Conservation (phyloP, 2,888 invertebrate species). For the Tribolium freemani region DNA sequence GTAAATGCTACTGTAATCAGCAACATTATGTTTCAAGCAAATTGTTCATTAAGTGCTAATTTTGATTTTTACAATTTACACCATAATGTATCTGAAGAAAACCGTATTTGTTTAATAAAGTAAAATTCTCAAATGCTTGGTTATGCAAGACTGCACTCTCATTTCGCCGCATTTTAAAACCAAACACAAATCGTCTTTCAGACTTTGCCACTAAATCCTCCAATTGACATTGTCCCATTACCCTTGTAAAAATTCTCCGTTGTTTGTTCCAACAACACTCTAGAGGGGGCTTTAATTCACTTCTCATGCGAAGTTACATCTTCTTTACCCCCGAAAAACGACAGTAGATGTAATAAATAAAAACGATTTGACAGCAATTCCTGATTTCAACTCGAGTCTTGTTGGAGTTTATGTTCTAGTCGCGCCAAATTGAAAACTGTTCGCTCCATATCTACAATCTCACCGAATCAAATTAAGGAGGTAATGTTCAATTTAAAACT, state of each 20-base stretch:
- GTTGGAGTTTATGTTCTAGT: slow-evolving; percentile 1
- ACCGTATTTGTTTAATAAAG: neutral
- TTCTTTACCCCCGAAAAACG: neutral
- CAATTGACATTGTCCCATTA: slow-evolving; percentile 3
- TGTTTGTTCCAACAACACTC: slow-evolving; percentile 13
- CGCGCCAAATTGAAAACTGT: slow-evolving; percentile 19
- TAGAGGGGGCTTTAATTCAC: slow-evolving; percentile 5
- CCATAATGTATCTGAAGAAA: too few relatives aligned
- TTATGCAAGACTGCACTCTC: neutral
- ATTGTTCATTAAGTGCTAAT: too few relatives aligned
- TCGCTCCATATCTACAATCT: slow-evolving; percentile 13
- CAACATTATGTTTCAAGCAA: too few relatives aligned
- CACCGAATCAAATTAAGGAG: slow-evolving; percentile 23
- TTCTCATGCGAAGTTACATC: neutral
- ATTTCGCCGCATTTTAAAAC: slow-evolving; percentile 1
- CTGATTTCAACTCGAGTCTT: slow-evolving; percentile 2
- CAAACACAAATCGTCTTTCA: slow-evolving; percentile 23
- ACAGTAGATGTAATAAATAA: slow-evolving; percentile 6
- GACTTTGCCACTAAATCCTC: slow-evolving; percentile 13
- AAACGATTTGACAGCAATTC: slow-evolving; percentile 17
- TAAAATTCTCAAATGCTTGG: neutral
- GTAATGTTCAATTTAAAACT: slow-evolving; percentile 32
- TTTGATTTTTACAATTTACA: too few relatives aligned
- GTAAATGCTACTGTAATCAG: too few relatives aligned
- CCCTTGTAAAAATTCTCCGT: slow-evolving; percentile 7